A percentile compares a stretch with the other conserved stretches of the same genome.
Conservation (phyloP, 2,113 vertebrate genomes). For the Chamaea fasciata region DNA sequence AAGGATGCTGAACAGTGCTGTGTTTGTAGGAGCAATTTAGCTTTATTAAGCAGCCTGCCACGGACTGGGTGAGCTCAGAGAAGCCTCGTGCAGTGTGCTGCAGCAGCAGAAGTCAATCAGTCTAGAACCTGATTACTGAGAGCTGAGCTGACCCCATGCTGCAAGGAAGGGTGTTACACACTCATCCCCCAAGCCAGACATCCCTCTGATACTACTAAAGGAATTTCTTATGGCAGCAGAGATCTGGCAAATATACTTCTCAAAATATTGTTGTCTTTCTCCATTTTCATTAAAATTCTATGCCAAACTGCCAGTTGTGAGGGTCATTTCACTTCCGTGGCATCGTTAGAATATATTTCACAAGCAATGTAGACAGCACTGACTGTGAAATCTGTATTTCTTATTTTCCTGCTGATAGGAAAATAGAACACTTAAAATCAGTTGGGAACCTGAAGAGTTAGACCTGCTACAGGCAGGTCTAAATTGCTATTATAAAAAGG, state of each 20-base stretch:
- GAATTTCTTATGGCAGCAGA: background rate
- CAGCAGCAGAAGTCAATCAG: background rate
- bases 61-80: background rate
- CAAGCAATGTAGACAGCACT: background rate
- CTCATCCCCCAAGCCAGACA: background rate
- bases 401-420: background rate
- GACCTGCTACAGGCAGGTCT: background rate
- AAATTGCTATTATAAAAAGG: background rate
- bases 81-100: background rate
- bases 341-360: background rate
- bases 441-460: background rate
- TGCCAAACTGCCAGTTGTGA: background rate
- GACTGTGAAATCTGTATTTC: background rate
- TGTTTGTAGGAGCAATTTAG: constrained; percentile 49
- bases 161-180: background rate
- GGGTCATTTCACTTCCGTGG: background rate
- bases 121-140: background rate
- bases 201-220: background rate
- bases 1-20: constrained; percentile 30
- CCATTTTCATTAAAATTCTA: background rate
- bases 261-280: background rate
- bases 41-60: constrained; percentile 58
- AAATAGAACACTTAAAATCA: background rate
- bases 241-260: background rate
- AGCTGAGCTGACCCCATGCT: background rate